Evolutionary conservation across 2,113 vertebrate species (phyloP).

Genomic region (Anser cygnoides): DNA sequence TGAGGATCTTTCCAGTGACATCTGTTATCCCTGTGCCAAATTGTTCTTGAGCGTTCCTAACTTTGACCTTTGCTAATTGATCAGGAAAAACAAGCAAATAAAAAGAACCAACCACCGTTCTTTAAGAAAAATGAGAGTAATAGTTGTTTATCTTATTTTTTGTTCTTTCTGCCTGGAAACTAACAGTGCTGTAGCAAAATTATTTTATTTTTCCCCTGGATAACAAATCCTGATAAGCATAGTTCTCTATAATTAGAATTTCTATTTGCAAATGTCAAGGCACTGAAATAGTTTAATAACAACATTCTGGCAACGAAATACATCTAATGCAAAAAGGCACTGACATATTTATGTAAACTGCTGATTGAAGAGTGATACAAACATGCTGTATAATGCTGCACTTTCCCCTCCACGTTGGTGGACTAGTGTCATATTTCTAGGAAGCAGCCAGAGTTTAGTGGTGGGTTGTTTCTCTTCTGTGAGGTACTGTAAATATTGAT

Average conservation of each 20-base stretch:
- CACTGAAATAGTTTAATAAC: neutral
- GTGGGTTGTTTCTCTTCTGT: neutral
- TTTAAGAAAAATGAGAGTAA: neutral
- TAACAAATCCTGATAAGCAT: neutral
- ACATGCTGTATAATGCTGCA: neutral
- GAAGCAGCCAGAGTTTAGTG: neutral
- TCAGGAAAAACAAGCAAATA: neutral
- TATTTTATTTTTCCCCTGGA: neutral
- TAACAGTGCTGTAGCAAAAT: neutral
- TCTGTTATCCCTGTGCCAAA: neutral
- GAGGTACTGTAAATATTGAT: neutral
- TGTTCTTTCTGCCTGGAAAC: neutral
- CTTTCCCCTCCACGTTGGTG: neutral
- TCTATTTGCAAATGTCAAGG: neutral
- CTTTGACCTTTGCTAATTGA: neutral
- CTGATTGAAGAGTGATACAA: neutral
- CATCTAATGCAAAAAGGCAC: neutral
- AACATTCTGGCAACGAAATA: neutral
- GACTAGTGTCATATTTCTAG: slow-evolving; percentile 3
- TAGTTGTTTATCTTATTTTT: neutral
- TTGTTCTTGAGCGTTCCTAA: neutral
- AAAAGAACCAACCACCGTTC: neutral
- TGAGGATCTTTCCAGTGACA: neutral
- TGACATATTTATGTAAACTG: neutral
- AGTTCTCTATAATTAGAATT: neutral